Base-by-base conservation (phyloP, 2,888 invertebrate genomes). In the Cheilosia variabilis region DNA sequence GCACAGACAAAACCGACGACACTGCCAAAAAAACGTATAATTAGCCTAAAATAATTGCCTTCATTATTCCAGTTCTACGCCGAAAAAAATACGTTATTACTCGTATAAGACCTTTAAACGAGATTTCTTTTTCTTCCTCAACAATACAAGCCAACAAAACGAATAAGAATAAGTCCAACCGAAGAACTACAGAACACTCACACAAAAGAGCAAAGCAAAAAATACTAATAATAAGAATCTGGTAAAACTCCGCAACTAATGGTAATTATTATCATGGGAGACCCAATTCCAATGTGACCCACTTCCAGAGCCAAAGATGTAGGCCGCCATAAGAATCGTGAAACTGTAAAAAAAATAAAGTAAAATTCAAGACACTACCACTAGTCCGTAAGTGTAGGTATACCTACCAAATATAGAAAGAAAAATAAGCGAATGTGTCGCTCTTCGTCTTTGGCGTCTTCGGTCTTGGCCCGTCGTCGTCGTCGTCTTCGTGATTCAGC, bases 251-350 rank as follows among this genome's bases (percentile, higher is more conserved):
- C 73, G 80, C 81, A 81, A 87, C 81, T 82, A 87, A 87, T 87
- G 77, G 87, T 82, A 82, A 87, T 81, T 87, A 87, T 87, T 87
- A 87, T 82, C 87, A 87, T 87, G 87, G 87, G 87, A 87, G 87
- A 81, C 87, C 87, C 82, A 82, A 87, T 87, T 87, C 72, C 87
- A 53, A 73, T 69, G 57, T 82, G 87, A 82, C 87, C 87, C 68
- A 87, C 87, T 81, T 87, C 77, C 72, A 72, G 60, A 69, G 65
- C 62, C 80, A 87, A 73, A 82, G 87, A 87, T 81, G 81, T 87
- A 87, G 87, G 87, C 77, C 87, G 68, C 71, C 81, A 80, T 86
- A 86, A 86, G 80, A 81, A 80, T 86, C 76, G 80, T 76, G 76
- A 86, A 86, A 86, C 86, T 86, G 86, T 86, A 86, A 86, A 84